Conservation (phyloP, 2,113 vertebrate genomes). For the Cyprinodon variegatus region DNA sequence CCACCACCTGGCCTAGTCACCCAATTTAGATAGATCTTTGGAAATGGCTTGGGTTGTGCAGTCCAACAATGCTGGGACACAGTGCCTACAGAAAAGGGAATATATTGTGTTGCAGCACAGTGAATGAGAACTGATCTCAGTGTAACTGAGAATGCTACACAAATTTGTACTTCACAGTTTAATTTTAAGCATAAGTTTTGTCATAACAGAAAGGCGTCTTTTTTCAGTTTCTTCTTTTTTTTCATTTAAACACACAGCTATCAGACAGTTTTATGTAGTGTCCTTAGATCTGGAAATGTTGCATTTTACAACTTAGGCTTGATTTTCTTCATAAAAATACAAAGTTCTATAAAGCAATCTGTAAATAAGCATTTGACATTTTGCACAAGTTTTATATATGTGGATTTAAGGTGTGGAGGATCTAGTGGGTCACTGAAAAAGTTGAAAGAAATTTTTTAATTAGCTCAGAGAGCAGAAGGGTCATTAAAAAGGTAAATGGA, state of each 20-base stretch:
- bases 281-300: constrained; percentile 25
- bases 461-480: too few relatives aligned
- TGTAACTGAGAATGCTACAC: constrained; percentile 42
- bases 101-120: constrained; percentile 32
- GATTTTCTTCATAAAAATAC: background rate
- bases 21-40: constrained; percentile 46
- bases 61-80: constrained; percentile 38
- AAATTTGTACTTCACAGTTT: constrained; percentile 32
- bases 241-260: constrained; percentile 22
- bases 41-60: constrained; percentile 35
- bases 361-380: background rate
- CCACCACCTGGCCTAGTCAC: constrained; percentile 27
- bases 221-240: constrained; percentile 25
- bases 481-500: too few relatives aligned
- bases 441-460: too few relatives aligned
- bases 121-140: constrained; percentile 62
- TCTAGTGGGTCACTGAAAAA: too few relatives aligned
- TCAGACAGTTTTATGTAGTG: constrained; percentile 12
- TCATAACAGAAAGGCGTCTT: background rate
- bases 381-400: background rate
- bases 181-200: constrained; percentile 14
- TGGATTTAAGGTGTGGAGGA: background rate
- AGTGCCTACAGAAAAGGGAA: constrained; percentile 58
- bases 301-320: background rate
- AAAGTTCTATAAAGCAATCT: background rate